These are phyloP conservation scores for Fregetta grallaria DNA, from an alignment of 2,113 vertebrate genomes.

Conservation along the genomic window DNA sequence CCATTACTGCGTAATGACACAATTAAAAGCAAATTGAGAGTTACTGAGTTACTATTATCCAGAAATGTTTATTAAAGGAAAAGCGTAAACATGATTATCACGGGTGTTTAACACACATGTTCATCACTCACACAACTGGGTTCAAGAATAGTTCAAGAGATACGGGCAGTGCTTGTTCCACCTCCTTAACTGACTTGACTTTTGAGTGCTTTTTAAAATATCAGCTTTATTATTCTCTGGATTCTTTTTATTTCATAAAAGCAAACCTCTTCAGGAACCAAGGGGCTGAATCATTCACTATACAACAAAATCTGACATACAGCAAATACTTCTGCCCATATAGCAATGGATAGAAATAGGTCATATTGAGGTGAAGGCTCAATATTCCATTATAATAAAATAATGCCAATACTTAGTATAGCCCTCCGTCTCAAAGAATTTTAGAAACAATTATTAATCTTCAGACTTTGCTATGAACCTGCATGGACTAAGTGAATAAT, in stretches of 20 bases:
- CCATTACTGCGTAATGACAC: neutral
- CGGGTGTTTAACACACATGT: neutral
- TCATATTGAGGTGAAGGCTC: constrained; percentile 1
- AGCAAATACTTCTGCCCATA: neutral
- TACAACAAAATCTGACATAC: neutral
- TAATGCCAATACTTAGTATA: neutral
- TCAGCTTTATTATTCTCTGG: neutral
- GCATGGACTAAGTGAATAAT: neutral
- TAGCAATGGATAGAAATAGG: neutral
- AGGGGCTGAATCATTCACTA: constrained; percentile 1
- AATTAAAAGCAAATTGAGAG: neutral
- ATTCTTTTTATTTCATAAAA: neutral
- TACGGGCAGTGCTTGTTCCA: neutral
- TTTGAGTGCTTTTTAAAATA: neutral
- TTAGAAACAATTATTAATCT: neutral
- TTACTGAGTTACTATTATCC: neutral
- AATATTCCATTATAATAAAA: neutral
- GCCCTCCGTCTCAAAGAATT: neutral
- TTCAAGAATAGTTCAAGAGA: neutral
- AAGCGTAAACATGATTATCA: neutral
- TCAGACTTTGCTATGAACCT: neutral
- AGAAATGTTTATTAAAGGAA: neutral
- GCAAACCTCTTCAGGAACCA: neutral
- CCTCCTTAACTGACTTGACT: neutral
- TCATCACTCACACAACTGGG: neutral